These are phyloP conservation scores for Acrobasis consociella DNA, from an alignment of 2,888 invertebrate genomes.

Conservation along the genomic window DNA sequence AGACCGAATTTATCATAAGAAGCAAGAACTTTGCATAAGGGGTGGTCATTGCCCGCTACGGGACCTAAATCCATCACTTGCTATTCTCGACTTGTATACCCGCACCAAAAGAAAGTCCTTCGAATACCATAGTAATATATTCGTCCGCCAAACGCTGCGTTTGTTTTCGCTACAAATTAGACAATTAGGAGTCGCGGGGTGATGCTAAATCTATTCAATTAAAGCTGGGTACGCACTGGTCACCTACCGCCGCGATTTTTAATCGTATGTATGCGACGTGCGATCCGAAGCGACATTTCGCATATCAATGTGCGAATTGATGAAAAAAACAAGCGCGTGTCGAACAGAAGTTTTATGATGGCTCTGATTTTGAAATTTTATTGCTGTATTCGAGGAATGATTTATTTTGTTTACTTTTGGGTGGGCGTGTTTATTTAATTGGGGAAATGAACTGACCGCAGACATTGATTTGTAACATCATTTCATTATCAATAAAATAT, in stretches of 20 bases:
- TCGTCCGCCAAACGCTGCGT: conserved; percentile 62
- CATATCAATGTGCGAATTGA: conserved; percentile 80
- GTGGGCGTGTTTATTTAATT: conserved; percentile 23
- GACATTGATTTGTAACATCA: conserved; percentile 16
- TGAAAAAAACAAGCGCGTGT: conserved; percentile 70
- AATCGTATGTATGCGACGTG: conserved; percentile 80
- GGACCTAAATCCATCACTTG: conserved; percentile 60
- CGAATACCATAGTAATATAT: conserved; percentile 75
- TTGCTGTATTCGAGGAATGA: conserved; percentile 33
- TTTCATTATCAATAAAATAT: not conserved
- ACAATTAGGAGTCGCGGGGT: conserved; percentile 77
- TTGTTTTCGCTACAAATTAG: conserved; percentile 81
- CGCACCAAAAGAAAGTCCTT: conserved; percentile 79
- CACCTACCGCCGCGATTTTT: conserved; percentile 81
- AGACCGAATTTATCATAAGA: not conserved
- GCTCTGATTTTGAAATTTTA: conserved; percentile 53
- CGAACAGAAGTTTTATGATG: conserved; percentile 52
- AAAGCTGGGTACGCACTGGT: conserved; percentile 72
- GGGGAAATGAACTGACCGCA: conserved; percentile 3
- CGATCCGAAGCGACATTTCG: conserved; percentile 72
- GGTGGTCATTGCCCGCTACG: conserved; percentile 27
- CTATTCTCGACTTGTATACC: conserved; percentile 67
- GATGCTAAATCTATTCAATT: conserved; percentile 78
- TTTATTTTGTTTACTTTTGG: conserved; percentile 23
- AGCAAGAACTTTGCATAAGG: conserved; percentile 3